Evolutionary conservation across 2,113 vertebrate species (phyloP), one percentile per base, ranked within the genome.

Genomic region (Pseudorectes ferrugineus): DNA sequence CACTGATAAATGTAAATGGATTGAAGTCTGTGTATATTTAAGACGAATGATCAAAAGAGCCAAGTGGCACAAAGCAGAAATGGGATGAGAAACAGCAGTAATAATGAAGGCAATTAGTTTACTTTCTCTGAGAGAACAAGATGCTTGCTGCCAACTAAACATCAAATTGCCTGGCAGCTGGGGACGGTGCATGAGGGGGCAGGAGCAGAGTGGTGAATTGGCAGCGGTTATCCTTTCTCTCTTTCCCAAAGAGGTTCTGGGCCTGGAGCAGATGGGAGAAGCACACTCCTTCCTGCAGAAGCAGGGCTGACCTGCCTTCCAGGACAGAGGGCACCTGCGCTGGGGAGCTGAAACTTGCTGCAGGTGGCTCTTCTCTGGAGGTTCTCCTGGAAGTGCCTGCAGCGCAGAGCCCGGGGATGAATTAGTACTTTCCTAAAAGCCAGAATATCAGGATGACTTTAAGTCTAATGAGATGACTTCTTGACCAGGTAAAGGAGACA

Each of bases 101-200:
- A 83, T 95, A 94, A 96, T 92, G 78, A 95, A 94, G 74, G 88
- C 93, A 94, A 95, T 95, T 94, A 89, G 89, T 92, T 96, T 88
- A 77, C 63, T 95, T 96, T 94, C 67, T 87, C 85, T 46, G 80
- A 68, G 93, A 95, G 93, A 87, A 66, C 74, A 92, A 88, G 92
- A 70, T 83, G 58, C 45, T 92, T 62, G 84, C 88, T 94, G 92
- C 94, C 92, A 94, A 70, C 63, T 66, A 61, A 89, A 92, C 86
- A 85, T 73, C 74, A 85, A 85, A 90, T 79, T 73, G 62, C 72
- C 57, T 93, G 95, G 85, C 90, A 92, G 88, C 88, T 83, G 95
- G 82, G 74, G 70, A 83, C 0, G 2, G 66, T 74, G 67, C 11
- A 2, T 35, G 63, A 93, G 42, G 49, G 74, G 46, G 71, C 91